These are phyloP conservation scores for Gymnobelideus leadbeateri DNA, from an alignment of 2,113 vertebrate species.

Conservation along the genomic window DNA sequence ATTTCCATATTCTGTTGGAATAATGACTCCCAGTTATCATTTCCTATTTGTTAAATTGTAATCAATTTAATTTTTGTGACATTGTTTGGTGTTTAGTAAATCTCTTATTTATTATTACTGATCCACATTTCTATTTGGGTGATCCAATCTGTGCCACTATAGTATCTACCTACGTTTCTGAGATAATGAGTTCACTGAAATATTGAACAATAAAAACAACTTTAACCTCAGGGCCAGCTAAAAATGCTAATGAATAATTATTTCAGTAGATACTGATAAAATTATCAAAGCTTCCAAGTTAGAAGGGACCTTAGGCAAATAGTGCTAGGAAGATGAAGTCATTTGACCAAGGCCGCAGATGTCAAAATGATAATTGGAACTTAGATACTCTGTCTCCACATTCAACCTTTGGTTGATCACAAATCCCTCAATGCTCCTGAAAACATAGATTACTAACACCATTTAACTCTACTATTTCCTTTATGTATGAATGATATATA, in stretches of 20 bases:
- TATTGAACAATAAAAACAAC: neutral
- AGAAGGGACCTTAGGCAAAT: neutral
- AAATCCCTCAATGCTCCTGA: neutral
- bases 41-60: too few species aligned
- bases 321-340: neutral
- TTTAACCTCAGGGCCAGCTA: neutral
- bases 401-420: neutral
- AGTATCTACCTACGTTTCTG: neutral
- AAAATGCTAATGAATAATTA: neutral
- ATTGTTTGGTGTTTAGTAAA: too few species aligned
- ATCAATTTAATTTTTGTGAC: too few species aligned
- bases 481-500: too few species aligned
- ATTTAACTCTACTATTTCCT: too few species aligned
- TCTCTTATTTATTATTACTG: neutral
- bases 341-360: neutral
- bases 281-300: neutral
- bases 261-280: neutral
- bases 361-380: neutral
- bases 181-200: neutral
- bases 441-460: neutral
- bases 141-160: neutral
- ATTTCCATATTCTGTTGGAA: too few species aligned
- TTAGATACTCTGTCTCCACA: neutral
- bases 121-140: neutral
- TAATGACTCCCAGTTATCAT: too few species aligned